Evolutionary conservation across 1,140 invertebrate species (phyloP), one percentile per base, ranked within the genome.

Genomic region (Hylyphantes graminicola): DNA sequence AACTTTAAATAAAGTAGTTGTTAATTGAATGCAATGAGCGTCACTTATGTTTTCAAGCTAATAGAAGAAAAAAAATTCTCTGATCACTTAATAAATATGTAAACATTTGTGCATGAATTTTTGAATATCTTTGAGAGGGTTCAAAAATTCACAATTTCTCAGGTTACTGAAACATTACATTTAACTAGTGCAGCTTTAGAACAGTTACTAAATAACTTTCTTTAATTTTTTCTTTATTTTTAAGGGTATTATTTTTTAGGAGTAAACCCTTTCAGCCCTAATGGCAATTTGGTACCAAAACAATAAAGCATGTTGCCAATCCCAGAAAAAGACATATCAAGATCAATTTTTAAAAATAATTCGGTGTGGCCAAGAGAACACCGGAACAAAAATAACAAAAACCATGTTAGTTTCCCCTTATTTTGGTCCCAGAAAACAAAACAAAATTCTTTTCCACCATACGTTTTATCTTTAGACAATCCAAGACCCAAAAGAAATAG

Each of bases 381-480:
- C 48, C n/a, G 59, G 59, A 51, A 63, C 54, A 35, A 76, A 54
- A 63, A 76, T 17, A 61, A 59, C 10, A 75, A 74, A 59, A 48
- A n/a, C n/a, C 35, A 57, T 51, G 13, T 74, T 74, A 74, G 55
- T 74, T 35, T 74, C 19, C 48, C 63, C 51, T 63, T 50, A 17
- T 59, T 76, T 70, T 50, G 7, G 15, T 70, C 67, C 59, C 55
- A 53, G 35, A 35, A 35, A 35, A 35, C 35, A 35, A 35, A 35
- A 35, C 1, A 35, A 35, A 35, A 70, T 53, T 76, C 19, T 76
- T 63, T 63, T 76, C 74, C 51, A 50, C 12, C 54, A 57, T 15
- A n/a, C 74, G 55, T 21, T 74, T 35, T 76, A 61, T 76, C 74
- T 76, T 59, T 76, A 17, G 74, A 70, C 63, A 76, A 76, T 76